phyloP scores from a whole-genome alignment of 2,113 vertebrate genomes.

The Rafetus swinhoei region DNA sequence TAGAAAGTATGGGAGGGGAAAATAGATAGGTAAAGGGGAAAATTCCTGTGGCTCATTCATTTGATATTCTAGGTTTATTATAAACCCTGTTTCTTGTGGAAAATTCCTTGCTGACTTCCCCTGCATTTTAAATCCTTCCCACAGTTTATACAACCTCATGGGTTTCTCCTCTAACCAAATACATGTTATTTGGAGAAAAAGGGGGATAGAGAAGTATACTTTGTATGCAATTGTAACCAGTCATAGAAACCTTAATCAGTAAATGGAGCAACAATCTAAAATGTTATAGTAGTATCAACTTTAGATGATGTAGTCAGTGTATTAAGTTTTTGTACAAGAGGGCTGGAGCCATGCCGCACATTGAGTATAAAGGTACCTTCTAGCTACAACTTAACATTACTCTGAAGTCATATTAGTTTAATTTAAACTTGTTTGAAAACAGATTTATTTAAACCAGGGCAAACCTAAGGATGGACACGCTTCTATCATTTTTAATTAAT shows the following conservation, averaged over 20 bases:
- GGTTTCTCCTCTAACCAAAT: background rate
- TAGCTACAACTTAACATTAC: background rate
- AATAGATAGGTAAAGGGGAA: background rate
- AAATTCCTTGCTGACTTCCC: background rate
- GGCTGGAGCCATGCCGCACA: background rate
- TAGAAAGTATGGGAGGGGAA: background rate
- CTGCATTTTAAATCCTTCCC: background rate
- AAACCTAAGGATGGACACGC: background rate
- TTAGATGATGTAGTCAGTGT: too few relatives aligned
- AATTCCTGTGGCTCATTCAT: fast-evolving
- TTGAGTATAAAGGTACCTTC: background rate
- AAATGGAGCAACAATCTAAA: background rate
- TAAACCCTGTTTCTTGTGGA: background rate
- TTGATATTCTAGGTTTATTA: background rate
- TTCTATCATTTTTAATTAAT: background rate
- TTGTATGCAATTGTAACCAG: background rate
- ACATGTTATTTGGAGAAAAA: background rate
- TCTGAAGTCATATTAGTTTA: background rate
- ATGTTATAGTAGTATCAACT: background rate
- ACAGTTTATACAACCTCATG: background rate
- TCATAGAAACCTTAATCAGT: background rate
- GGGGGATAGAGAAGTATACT: background rate
- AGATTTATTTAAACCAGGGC: background rate
- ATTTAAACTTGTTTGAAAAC: background rate
- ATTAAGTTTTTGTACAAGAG: background rate